Base-by-base conservation (phyloP, 2,888 invertebrate species). In the Xylocampa areola region DNA sequence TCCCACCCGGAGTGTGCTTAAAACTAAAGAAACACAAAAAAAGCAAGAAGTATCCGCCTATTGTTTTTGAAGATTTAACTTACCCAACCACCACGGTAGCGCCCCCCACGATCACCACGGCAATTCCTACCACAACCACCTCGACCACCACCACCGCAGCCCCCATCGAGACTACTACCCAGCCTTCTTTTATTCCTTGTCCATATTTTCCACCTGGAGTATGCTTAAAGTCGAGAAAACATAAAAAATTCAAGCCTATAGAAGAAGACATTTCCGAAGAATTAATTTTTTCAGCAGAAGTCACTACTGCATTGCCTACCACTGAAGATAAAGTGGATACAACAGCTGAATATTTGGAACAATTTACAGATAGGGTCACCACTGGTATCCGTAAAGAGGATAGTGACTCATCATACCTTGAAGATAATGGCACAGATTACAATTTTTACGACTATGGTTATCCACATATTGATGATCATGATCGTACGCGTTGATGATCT, bases 211-310 rank as follows among this genome's bases (percentile, higher is more conserved):
- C 44, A 30, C 30, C 58, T n/a, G 33, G 54, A 7, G 10, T 52
- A 2, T 65, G 65, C 23, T 30, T 59, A 8, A 68, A 36, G 11
- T 55, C 40, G 4, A 59, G 11, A 40, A 57, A 40, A 44, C n/a
- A n/a, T n/a, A n/a, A n/a, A n/a, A n/a, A n/a, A n/a, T n/a, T n/a
- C n/a, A 48, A 37, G 30, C 10, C 27, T 37, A 48, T 47, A 19
- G 4, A 1, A 0, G 7, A 2, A 19, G 10, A 8, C 0, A 3
- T 5, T 3, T 0, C 21, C 4, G 13, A 4, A 0, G 10, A 7
- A 3, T 8, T 7, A 16, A 10, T 2, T 25, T 5, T n/a, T 7
- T 10, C 39, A 10, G 4, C 7, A 8, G 37, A 23, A 13, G 1
- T 19, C 1, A 13, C 19, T 21, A 13, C 2, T 13, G 13, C 11